Evolutionary conservation across 2,113 vertebrate genomes (phyloP).

Genomic region (Elanoides forficatus): DNA sequence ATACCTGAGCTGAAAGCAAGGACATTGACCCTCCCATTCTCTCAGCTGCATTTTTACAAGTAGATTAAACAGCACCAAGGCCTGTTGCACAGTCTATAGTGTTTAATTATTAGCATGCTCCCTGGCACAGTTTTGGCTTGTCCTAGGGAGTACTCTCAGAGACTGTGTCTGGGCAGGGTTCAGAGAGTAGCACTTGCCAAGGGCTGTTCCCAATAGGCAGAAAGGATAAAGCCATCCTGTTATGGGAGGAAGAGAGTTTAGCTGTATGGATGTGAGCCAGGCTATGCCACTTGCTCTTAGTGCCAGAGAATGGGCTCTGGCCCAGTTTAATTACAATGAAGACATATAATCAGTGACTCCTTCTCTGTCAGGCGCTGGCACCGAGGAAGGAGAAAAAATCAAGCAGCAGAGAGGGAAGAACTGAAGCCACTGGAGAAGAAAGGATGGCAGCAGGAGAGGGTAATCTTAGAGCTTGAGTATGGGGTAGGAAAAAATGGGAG

Average conservation of each 20-base stretch:
- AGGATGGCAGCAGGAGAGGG: not conserved
- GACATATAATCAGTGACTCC: constrained; percentile 53
- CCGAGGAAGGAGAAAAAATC: not conserved
- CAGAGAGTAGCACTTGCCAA: constrained; percentile 51
- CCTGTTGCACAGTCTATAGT: not conserved
- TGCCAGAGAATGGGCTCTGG: constrained; percentile 44
- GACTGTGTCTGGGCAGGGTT: constrained; percentile 38
- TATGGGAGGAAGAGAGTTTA: constrained; percentile 47
- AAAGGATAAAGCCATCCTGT: constrained; percentile 62
- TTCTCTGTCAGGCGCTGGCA: constrained; percentile 43
- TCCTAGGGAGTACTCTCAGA: constrained; percentile 10
- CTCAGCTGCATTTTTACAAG: not conserved
- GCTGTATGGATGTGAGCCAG: constrained; percentile 51
- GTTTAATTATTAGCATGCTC: constrained; percentile 42
- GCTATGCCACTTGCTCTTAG: constrained; percentile 46
- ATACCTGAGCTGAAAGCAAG: not conserved
- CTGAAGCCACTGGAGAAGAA: not conserved
- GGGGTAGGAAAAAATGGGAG: not conserved
- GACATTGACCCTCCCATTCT: not conserved
- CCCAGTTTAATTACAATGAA: constrained; percentile 66
- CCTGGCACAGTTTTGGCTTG: constrained; percentile 34
- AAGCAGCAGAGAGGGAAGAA: not conserved
- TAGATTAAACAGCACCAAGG: not conserved
- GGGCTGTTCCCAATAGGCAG: constrained; percentile 48
- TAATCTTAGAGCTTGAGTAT: not conserved